phyloP scores from a whole-genome alignment of 2,113 vertebrate genomes.

The Danio rerio region GRCz12tu NC_133181.1:47506501-47507000 shows the following conservation, averaged over 20 bases:
- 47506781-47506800: constrained; percentile 34
- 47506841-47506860: constrained; percentile 33
- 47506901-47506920: constrained; percentile 62
- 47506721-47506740: constrained; percentile 10
- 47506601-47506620: constrained; percentile 13
- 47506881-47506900: constrained; percentile 58
- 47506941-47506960: constrained; percentile 51
- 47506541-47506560: neutral
- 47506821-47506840: constrained; percentile 23
- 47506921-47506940: constrained; percentile 58
- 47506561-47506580: constrained; percentile 24
- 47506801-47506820: constrained; percentile 36
- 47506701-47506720: constrained; percentile 21
- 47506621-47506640: constrained; percentile 8
- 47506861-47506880: constrained; percentile 50
- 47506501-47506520: neutral
- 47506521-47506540: neutral
- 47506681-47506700: constrained; percentile 27
- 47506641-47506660: constrained; percentile 5
- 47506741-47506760: constrained; percentile 40
- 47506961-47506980: constrained; percentile 45
- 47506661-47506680: constrained; percentile 21
- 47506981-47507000: constrained; percentile 67
- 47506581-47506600: neutral
- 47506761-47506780: constrained; percentile 20